Evolutionary conservation across 2,888 invertebrate species (phyloP).

Genomic region (Meiosimyza decipiens): DNA sequence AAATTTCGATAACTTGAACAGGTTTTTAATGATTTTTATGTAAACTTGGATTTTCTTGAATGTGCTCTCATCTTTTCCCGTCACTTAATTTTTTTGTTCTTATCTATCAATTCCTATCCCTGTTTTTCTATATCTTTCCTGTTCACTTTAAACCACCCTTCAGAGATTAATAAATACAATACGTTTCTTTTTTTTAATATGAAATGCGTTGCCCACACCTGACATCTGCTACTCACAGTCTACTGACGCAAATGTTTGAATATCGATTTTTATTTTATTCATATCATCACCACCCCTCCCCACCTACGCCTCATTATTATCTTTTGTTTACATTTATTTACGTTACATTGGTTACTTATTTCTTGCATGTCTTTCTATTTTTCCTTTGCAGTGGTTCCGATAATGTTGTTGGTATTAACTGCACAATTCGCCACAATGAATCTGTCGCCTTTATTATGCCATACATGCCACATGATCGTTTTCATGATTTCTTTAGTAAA

Average conservation of each 20-base stretch:
- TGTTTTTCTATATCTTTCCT: too few relatives aligned
- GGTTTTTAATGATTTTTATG: background rate
- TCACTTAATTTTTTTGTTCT: too few relatives aligned
- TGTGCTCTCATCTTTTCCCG: too few relatives aligned
- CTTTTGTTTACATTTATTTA: background rate
- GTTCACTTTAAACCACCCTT: too few relatives aligned
- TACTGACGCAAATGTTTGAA: background rate
- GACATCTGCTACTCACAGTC: too few relatives aligned
- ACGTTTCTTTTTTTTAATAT: too few relatives aligned
- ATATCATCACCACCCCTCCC: background rate
- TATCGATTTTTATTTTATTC: background rate
- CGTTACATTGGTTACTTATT: background rate
- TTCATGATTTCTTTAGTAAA: conserved; percentile 79
- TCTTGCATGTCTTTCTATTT: conserved; percentile 24
- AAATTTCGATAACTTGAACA: too few relatives aligned
- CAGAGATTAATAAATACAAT: too few relatives aligned
- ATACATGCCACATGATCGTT: conserved; percentile 84
- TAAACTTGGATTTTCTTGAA: too few relatives aligned
- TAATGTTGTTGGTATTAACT: conserved; percentile 83
- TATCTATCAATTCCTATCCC: too few relatives aligned
- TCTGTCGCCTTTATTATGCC: conserved; percentile 91
- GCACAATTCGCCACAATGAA: conserved; percentile 81
- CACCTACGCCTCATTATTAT: background rate
- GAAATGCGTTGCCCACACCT: too few relatives aligned
- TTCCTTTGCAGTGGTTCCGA: conserved; percentile 72